Conservation (phyloP, 2,797 vertebrate species). For the Astyanax mexicanus region DNA sequence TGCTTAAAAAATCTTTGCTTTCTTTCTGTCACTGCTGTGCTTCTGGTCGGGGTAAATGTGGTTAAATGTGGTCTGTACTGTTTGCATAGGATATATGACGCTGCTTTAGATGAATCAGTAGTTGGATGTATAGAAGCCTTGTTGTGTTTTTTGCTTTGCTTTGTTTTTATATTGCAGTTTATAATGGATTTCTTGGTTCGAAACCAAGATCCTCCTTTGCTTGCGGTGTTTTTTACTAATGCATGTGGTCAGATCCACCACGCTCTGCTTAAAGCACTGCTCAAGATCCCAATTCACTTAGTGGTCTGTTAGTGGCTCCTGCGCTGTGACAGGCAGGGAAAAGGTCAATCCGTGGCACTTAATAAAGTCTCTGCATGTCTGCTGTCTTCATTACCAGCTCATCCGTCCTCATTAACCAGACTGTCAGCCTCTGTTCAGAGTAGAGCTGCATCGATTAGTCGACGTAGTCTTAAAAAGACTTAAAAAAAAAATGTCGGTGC, state of each 20-base stretch:
- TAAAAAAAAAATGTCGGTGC: too few relatives aligned
- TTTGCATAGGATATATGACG: too few relatives aligned
- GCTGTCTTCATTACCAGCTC: conserved; percentile 11
- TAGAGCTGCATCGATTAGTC: too few relatives aligned
- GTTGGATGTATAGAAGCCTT: neutral
- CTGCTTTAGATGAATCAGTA: too few relatives aligned
- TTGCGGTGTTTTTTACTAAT: neutral
- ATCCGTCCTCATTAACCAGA: conserved; percentile 23
- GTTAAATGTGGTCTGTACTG: too few relatives aligned
- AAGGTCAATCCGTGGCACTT: conserved; percentile 21
- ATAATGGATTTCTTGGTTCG: neutral
- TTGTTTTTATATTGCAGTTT: neutral
- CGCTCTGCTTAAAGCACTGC: neutral
- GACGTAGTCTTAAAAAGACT: too few relatives aligned
- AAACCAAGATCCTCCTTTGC: neutral
- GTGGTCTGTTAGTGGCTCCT: neutral
- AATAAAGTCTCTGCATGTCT: conserved; percentile 36
- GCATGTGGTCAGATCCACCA: neutral
- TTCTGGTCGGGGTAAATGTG: too few relatives aligned
- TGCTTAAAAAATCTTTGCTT: too few relatives aligned
- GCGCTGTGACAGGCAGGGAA: neutral
- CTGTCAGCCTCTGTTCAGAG: conserved; percentile 13
- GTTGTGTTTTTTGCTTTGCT: neutral
- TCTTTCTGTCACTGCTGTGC: too few relatives aligned
- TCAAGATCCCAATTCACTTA: neutral